phyloP scores from a whole-genome alignment of 30 jellyfish, hydroid and myxozoan genomes.

The Hydractinia symbiolongicarpus region DNA sequence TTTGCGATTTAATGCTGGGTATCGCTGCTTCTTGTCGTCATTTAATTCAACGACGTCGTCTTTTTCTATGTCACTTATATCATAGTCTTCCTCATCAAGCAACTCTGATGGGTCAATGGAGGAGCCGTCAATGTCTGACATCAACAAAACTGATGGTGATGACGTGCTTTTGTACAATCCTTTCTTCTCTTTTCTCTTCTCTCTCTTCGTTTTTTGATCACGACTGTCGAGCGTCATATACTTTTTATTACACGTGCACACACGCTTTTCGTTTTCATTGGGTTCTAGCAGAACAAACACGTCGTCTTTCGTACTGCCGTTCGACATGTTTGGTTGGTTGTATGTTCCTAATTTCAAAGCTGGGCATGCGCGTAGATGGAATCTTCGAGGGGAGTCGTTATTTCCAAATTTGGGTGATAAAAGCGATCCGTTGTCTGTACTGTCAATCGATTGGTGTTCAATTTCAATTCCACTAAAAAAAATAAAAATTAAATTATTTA shows the following conservation, averaged over 20 bases:
- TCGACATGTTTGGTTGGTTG: constrained; percentile 8
- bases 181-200: constrained; percentile 43
- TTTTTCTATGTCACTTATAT: constrained; percentile 67
- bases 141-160: constrained; percentile 55
- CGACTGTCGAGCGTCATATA: constrained; percentile 45
- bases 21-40: constrained; percentile 41
- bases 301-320: constrained; percentile 40
- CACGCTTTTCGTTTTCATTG: constrained; percentile 23
- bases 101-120: constrained; percentile 51
- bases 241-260: constrained; percentile 40
- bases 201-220: constrained; percentile 49
- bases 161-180: constrained; percentile 65
- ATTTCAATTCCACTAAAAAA: constrained; percentile 33
- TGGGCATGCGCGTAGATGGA: constrained; percentile 68
- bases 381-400: constrained; percentile 40
- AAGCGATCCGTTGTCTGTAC: constrained; percentile 5
- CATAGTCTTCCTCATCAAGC: constrained; percentile 81
- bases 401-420: constrained; percentile 34
- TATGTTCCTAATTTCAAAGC: constrained; percentile 30
- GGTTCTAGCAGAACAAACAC: constrained; percentile 47
- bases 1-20: constrained; percentile 64
- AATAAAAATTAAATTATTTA: neutral
- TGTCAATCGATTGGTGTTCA: constrained; percentile 1
- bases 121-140: constrained; percentile 34
- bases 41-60: constrained; percentile 72